A percentile compares a stretch with the other conserved stretches of the same genome.
Conservation (phyloP, 1,140 invertebrate genomes). For the Rhopalosiphum maidis region DNA sequence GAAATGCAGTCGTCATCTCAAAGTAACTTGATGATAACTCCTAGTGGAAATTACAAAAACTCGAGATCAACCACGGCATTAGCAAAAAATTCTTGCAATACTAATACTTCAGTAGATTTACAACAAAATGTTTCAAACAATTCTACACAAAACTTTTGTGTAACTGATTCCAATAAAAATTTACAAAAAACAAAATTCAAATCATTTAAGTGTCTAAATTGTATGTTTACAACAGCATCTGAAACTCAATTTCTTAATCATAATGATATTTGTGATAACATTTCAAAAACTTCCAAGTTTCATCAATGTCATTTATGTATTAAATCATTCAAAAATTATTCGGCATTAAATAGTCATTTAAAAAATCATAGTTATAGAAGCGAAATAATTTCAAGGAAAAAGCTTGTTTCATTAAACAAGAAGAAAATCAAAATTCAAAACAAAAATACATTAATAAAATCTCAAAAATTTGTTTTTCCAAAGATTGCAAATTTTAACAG, state of each 20-base stretch:
- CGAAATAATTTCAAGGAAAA: neutral
- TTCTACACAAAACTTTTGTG: neutral
- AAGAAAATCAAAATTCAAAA: neutral
- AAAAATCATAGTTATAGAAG: neutral
- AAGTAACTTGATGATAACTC: neutral
- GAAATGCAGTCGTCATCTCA: neutral
- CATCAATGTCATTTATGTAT: neutral
- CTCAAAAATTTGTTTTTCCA: neutral
- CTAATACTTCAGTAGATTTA: neutral
- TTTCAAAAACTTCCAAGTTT: neutral
- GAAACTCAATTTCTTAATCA: neutral
- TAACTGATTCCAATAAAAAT: neutral
- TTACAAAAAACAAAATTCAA: neutral
- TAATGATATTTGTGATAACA: neutral
- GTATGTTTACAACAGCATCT: neutral
- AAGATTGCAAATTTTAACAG: neutral
- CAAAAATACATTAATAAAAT: neutral
- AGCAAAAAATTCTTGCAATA: neutral
- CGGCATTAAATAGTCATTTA: slow-evolving; percentile 8
- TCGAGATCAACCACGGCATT: neutral
- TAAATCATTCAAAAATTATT: neutral
- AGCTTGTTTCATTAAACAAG: neutral
- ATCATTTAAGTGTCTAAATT: neutral
- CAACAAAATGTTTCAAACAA: neutral
- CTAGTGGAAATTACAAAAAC: neutral